These are phyloP conservation scores for Trichogramma evanescens DNA, from an alignment of 2,888 invertebrate genomes.

Conservation along the genomic window DNA sequence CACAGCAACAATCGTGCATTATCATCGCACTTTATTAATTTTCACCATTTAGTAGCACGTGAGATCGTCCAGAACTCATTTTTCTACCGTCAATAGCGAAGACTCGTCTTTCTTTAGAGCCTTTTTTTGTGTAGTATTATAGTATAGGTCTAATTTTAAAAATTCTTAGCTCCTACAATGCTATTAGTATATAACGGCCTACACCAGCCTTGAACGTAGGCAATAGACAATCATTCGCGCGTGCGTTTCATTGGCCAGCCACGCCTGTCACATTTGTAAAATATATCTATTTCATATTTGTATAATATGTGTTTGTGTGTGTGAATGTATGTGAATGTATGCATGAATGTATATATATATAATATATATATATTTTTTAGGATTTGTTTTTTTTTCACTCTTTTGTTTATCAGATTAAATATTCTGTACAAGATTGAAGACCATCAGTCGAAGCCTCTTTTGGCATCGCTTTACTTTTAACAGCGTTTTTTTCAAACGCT, in stretches of 20 bases:
- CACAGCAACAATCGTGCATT: background rate
- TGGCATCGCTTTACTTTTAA: conserved; percentile 20
- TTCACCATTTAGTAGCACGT: background rate
- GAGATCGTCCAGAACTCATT: conserved; percentile 15
- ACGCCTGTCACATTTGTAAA: conserved; percentile 36
- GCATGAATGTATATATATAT: conserved; percentile 23
- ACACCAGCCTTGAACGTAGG: conserved; percentile 22
- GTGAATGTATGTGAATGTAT: too few species aligned
- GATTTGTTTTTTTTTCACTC: conserved; percentile 20
- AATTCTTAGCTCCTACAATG: conserved; percentile 34
- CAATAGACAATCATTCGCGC: conserved; percentile 13
- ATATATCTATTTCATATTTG: conserved; percentile 29
- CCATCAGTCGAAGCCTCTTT: conserved; percentile 28
- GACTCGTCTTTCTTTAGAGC: conserved; percentile 1
- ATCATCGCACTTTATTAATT: background rate
- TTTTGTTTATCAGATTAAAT: conserved; percentile 15
- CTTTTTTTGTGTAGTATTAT: conserved; percentile 5
- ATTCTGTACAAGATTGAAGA: conserved; percentile 27
- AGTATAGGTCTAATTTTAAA: conserved; percentile 32
- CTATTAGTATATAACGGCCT: conserved; percentile 30
- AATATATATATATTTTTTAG: conserved; percentile 31
- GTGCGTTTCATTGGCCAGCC: conserved; percentile 24
- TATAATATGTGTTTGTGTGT: conserved; percentile 4
- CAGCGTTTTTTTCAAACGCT: too few species aligned
- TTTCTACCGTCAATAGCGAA: conserved; percentile 3